These are phyloP conservation scores for Apamea crenata DNA, from an alignment of 2,888 invertebrate species.

Conservation along the genomic window DNA sequence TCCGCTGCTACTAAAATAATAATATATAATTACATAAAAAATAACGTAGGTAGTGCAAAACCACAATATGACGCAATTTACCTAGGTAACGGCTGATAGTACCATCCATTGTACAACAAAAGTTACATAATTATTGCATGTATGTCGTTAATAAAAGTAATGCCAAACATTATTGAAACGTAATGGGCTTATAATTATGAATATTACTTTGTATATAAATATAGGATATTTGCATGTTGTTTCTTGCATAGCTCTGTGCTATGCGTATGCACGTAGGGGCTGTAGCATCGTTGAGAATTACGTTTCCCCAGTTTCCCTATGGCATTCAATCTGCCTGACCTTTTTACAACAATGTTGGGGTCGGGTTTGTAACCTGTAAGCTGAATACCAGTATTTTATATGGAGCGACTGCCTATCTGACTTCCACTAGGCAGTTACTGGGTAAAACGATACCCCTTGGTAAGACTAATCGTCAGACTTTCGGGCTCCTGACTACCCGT, in stretches of 20 bases:
- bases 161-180: slow-evolving; percentile 16
- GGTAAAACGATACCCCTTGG: background rate
- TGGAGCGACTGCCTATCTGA: too few species aligned
- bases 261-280: too few species aligned
- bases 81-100: background rate
- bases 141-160: slow-evolving; percentile 19
- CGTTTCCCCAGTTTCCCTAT: background rate
- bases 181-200: background rate
- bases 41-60: background rate
- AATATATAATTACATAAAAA: background rate
- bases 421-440: background rate
- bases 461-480: too few species aligned
- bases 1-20: background rate
- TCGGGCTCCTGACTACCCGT: too few species aligned
- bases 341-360: too few species aligned
- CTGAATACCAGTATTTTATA: too few species aligned
- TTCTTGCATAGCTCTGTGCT: background rate
- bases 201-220: background rate
- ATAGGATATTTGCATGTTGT: background rate
- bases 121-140: slow-evolving; percentile 23
- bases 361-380: too few species aligned
- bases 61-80: slow-evolving; percentile 8
- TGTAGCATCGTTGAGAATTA: slow-evolving; percentile 1
- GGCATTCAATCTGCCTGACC: background rate
- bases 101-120: slow-evolving; percentile 9